Percentiles rank a stretch among this genome's conserved stretches.
Evolutionary conservation across 2,888 invertebrate species (phyloP).

Genomic region (Calliopum simillimum): DNA sequence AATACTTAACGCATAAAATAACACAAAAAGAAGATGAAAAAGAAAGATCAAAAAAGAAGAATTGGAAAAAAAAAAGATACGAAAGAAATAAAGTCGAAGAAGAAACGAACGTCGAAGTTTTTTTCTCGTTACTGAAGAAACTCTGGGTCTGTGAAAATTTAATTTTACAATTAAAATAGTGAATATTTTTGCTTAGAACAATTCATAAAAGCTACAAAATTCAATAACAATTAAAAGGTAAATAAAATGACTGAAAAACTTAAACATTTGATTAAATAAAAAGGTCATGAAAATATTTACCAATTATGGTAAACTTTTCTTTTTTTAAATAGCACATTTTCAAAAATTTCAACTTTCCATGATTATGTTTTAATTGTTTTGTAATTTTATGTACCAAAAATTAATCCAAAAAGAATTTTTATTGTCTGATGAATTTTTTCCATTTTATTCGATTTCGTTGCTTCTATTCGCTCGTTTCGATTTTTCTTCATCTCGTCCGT

Average conservation of each 20-base stretch:
- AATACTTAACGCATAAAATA: conserved; percentile 2
- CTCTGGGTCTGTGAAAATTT: conserved; percentile 9
- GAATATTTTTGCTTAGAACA: conserved; percentile 6
- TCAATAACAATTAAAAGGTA: conserved; percentile 8
- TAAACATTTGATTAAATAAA: background rate
- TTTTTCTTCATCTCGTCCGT: conserved; percentile 10
- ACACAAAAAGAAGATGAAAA: background rate
- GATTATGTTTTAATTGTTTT: background rate
- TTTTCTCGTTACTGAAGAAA: conserved; percentile 27
- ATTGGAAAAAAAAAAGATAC: background rate
- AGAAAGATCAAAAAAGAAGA: background rate
- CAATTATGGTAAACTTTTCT: too few species aligned
- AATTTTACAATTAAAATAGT: conserved; percentile 14
- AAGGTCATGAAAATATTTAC: background rate
- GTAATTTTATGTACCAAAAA: background rate
- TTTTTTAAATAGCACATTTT: too few species aligned
- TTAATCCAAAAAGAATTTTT: background rate
- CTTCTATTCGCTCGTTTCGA: conserved; percentile 15
- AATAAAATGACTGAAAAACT: conserved; percentile 8
- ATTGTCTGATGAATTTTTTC: background rate
- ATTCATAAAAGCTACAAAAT: background rate
- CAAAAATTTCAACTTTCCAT: too few species aligned
- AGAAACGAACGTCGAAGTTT: conserved; percentile 27
- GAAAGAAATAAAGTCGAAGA: conserved; percentile 23
- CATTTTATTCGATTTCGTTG: background rate